These are phyloP conservation scores for Leptopilina clavipes DNA, from an alignment of 1,140 invertebrate species.

Conservation along the genomic window DNA sequence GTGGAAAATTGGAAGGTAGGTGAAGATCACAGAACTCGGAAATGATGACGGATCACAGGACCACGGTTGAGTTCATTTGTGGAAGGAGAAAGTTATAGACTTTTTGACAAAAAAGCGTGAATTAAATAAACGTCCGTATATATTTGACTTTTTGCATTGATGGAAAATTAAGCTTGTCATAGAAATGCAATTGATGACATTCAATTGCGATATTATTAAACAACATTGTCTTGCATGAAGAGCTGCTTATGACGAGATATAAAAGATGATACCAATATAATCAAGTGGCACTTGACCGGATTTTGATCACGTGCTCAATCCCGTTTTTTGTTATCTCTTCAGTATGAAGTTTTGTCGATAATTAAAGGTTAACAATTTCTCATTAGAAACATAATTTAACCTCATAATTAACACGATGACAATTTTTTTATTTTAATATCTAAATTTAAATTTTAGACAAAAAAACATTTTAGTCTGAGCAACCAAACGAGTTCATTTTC, in stretches of 20 bases:
- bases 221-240: conserved; percentile 18
- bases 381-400: background rate
- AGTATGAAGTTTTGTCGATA: background rate
- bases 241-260: background rate
- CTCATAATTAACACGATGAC: background rate
- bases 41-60: conserved; percentile 18
- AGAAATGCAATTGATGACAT: background rate
- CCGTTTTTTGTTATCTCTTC: conserved; percentile 20
- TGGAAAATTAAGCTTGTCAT: background rate
- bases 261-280: conserved; percentile 15
- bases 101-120: background rate
- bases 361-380: background rate
- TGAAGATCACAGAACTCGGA: conserved; percentile 27
- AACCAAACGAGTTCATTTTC: too few relatives aligned
- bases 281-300: background rate
- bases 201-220: conserved; percentile 6
- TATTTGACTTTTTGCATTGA: background rate
- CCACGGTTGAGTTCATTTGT: conserved; percentile 2
- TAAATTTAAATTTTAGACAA: too few relatives aligned
- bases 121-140: background rate
- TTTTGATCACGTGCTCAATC: background rate
- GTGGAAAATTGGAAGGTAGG: conserved; percentile 9
- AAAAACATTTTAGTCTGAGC: too few relatives aligned
- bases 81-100: background rate
- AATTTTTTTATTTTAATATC: too few relatives aligned